phyloP scores from a whole-genome alignment of 2,888 invertebrate species.

The Eilema depressum region DNA sequence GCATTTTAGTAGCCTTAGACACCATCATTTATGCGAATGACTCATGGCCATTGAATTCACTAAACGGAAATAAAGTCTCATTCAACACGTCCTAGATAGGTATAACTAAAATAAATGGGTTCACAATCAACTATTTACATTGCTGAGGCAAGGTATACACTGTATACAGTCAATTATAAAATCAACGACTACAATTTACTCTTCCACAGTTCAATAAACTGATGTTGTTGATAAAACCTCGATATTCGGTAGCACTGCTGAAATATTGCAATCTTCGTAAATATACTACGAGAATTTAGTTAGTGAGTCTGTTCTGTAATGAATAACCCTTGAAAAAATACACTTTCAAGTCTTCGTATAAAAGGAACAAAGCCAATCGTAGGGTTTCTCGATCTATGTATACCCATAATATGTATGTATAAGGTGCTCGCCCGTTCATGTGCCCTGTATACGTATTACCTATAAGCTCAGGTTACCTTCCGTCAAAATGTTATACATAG shows the following conservation, averaged over 20 bases:
- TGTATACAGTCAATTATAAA: slow-evolving; percentile 59
- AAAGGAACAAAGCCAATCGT: slow-evolving; percentile 71
- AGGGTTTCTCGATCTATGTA: slow-evolving; percentile 73
- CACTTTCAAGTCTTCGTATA: slow-evolving; percentile 73
- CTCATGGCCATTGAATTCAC: slow-evolving; percentile 33
- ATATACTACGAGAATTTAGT: not conserved
- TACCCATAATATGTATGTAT: slow-evolving; percentile 39
- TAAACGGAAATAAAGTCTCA: slow-evolving; percentile 30
- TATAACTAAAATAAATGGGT: slow-evolving; percentile 42
- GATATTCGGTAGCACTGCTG: slow-evolving; percentile 3
- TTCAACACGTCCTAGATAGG: slow-evolving; percentile 28
- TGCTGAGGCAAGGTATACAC: slow-evolving; percentile 47
- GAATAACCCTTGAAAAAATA: slow-evolving; percentile 34
- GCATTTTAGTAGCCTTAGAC: slow-evolving; percentile 38
- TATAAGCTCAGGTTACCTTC: slow-evolving; percentile 58
- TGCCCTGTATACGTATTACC: slow-evolving; percentile 50
- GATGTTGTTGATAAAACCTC: slow-evolving; percentile 21
- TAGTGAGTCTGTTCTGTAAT: slow-evolving; percentile 20
- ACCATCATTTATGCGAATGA: slow-evolving; percentile 28
- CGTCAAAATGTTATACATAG: slow-evolving; percentile 29
- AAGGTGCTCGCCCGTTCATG: slow-evolving; percentile 40
- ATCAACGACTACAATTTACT: slow-evolving; percentile 52
- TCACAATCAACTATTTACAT: slow-evolving; percentile 47
- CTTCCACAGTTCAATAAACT: slow-evolving; percentile 26
- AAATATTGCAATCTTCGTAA: slow-evolving; percentile 1